Evolutionary conservation across 2,797 vertebrate species (phyloP), one percentile per base, ranked within the genome.

Genomic region (Mus minutoides): DNA sequence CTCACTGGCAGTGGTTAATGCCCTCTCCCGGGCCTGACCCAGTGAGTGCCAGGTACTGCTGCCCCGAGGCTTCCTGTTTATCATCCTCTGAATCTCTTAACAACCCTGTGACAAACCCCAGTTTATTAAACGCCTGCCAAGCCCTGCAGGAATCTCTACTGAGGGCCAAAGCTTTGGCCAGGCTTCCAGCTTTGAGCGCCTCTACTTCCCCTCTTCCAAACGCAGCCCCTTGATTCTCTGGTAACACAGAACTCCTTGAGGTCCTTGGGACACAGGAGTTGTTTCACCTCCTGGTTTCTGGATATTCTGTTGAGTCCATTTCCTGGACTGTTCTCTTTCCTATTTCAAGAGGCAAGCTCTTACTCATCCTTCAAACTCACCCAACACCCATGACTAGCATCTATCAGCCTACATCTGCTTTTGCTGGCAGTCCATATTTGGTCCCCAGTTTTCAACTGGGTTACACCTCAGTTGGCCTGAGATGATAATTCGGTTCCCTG

Each of bases 1-100:
- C 71, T 84, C 52, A 43, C 77, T 73, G 54, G 84, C 90, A 78
- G 84, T 34, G 0, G 89, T 80, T 90, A 24, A 19, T 4, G 24
- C 76, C 76, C 75, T 91, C 16, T 79, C 67, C 86, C 79, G 67
- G 85, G 76, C 94, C 84, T 88, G 29, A 16, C 37, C 52, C 54
- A 46, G 46, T 29, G 26, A 71, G 80, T 88, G 75, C 87, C 96
- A 90, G 89, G 69, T 90, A 79, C 46, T 73, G 90, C 90, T 84
- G 83, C 71, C 54, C 37, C 73, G 64, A 91, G 87, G 82, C 79
- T 96, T 96, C 97, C 97, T 94, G 83, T 90, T 94, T 96, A 85
- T 95, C 96, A 71, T 10, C 69, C 62, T 62, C 62, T 60, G 77
- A 58, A 62, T 93, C 95, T 89, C 76, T 19, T 6, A 83, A 94